Evolutionary conservation across 2,113 vertebrate species (phyloP), one percentile per base, ranked within the genome.

Genomic region (Phalacrocorax brasilianus): DNA sequence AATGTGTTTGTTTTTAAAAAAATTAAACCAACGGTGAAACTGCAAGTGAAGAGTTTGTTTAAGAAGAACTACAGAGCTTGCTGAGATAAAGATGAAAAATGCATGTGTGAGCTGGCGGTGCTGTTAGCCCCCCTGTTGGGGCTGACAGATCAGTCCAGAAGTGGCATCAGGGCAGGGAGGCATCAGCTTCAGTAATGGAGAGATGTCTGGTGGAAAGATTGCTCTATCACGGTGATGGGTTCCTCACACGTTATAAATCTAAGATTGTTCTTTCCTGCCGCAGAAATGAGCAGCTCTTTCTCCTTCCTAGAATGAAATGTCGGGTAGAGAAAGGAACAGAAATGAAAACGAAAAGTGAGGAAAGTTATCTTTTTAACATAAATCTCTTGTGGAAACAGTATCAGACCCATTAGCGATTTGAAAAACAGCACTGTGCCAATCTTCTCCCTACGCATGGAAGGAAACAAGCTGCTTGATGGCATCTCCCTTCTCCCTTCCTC

Each of bases 151-250:
- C 97, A 65, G 97, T 96, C 95, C 97, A 42, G 88, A 92, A 88
- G 95, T 93, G 95, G 96, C 97, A 97, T 87, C 93, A 40, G 96
- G 97, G 91, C 96, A 98, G 97, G 95, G 96, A 95, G 81, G 89
- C 94, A 97, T 97, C 98, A 97, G 96, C 97, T 92, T 95, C 79
- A 66, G 98, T 98, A 98, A 98, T 98, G 97, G 98, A 97, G 98
- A 97, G 97, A 97, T 97, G 98, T 98, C 97, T 97, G 96, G 95
- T 94, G 98, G 97, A 98, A 97, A 98, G 98, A 99, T 99, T 98
- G 98, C 97, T 97, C 98, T 93, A 97, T 98, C 97, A 96, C 95
- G 10, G 65, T 95, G 98, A 98, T 98, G 97, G 92, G 92, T 94
- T 98, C 97, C 95, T 96, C 92, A 94, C 96, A 84, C 55, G 91